These are phyloP conservation scores for Rhaphigaster nebulosa DNA, from an alignment of 2,888 invertebrate species.

Conservation along the genomic window DNA sequence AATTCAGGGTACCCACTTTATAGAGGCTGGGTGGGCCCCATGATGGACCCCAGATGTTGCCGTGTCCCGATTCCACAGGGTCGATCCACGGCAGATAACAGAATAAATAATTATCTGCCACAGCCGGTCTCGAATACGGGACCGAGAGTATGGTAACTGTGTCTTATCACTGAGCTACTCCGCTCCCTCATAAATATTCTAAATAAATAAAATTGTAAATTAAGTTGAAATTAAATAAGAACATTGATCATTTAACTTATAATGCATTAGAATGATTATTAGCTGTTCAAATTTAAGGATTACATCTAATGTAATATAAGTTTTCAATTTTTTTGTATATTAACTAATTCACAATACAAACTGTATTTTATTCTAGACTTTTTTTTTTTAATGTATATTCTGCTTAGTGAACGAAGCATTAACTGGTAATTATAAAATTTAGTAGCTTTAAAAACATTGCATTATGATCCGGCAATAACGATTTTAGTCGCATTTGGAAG, in stretches of 20 bases:
- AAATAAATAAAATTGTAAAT: background rate
- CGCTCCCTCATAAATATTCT: background rate
- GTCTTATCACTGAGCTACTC: no score
- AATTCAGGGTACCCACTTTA: no score
- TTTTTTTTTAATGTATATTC: background rate
- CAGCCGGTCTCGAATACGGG: no score
- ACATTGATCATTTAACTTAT: background rate
- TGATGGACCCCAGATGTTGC: no score
- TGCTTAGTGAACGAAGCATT: background rate
- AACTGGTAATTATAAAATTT: background rate
- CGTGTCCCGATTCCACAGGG: no score
- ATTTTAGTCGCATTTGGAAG: slow-evolving; percentile 20
- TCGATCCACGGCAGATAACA: no score
- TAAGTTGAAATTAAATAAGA: background rate
- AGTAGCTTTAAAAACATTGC: background rate
- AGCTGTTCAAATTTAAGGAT: no score
- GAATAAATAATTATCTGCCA: no score
- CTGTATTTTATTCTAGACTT: no score
- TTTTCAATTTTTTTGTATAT: background rate
- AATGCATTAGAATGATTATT: background rate
- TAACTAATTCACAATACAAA: background rate
- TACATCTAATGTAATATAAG: background rate
- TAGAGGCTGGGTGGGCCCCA: no score
- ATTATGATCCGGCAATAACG: background rate
- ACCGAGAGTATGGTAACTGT: no score